Evolutionary conservation across 2,888 invertebrate genomes (phyloP).

Genomic region (Sthenelais limicola): DNA sequence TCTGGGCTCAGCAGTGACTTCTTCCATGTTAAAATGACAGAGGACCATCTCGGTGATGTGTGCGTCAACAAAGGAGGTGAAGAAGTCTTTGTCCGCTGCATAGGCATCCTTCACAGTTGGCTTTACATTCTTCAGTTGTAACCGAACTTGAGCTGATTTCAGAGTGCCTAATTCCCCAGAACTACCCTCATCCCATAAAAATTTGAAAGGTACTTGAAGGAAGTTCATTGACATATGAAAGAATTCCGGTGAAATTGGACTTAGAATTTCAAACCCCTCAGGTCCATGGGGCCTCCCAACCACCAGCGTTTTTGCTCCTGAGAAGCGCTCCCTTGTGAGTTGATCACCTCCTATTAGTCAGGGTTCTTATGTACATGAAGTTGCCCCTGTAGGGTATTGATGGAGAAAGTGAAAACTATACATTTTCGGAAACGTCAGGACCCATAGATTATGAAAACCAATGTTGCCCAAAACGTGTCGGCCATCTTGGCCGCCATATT

Average conservation of each 20-base stretch:
- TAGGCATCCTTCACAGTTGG: constrained; percentile 1
- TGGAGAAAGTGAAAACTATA: too few species aligned
- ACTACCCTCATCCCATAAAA: neutral
- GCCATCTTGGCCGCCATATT: too few species aligned
- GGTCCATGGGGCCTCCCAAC: neutral
- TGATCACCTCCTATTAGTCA: neutral
- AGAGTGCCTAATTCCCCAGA: neutral
- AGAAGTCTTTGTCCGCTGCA: constrained; percentile 2
- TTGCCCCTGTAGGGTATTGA: too few species aligned
- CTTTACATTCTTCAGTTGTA: neutral
- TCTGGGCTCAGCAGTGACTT: neutral
- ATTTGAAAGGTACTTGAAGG: constrained; percentile 7
- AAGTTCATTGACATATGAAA: constrained; percentile 26
- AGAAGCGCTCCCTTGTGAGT: neutral
- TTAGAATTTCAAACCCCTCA: constrained; percentile 2
- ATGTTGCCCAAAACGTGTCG: too few species aligned
- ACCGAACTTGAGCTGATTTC: neutral
- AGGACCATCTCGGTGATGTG: constrained; percentile 9
- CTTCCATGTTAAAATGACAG: neutral
- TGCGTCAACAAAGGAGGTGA: neutral
- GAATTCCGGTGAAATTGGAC: constrained; percentile 3
- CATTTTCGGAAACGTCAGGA: too few species aligned
- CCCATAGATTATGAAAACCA: too few species aligned
- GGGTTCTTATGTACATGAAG: too few species aligned
- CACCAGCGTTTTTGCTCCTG: neutral